phyloP scores from a whole-genome alignment of 1,140 invertebrate species.

The Papilio machaon region DNA sequence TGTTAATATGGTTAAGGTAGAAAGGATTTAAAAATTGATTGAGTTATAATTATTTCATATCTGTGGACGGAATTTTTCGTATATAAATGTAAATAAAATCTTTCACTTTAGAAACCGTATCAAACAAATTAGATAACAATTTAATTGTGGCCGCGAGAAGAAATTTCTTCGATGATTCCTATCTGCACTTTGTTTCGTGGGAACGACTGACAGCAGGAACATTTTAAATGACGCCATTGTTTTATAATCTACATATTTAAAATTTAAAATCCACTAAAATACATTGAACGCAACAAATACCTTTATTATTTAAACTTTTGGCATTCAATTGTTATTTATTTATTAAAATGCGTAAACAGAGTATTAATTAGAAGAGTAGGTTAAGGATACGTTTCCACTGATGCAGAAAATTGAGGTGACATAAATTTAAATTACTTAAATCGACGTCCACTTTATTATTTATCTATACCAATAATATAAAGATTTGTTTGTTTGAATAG shows the following conservation, averaged over 20 bases:
- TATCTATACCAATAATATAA: background rate
- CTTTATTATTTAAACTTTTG: too few relatives aligned
- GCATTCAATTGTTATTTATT: background rate
- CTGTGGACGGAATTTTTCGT: background rate
- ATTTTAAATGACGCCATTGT: background rate
- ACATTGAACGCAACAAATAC: too few relatives aligned
- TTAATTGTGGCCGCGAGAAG: constrained; percentile 8
- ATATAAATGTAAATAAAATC: background rate
- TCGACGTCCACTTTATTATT: background rate
- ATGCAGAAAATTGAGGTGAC: background rate
- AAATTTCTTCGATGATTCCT: background rate
- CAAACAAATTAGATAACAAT: constrained; percentile 9
- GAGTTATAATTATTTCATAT: too few relatives aligned
- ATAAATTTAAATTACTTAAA: background rate
- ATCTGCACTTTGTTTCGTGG: background rate
- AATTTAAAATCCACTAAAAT: background rate
- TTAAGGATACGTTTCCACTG: constrained; percentile 10
- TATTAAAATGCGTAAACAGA: background rate
- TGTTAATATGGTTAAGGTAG: too few relatives aligned
- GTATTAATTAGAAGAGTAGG: background rate
- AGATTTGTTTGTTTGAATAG: too few relatives aligned
- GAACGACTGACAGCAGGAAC: background rate
- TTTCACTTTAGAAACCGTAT: constrained; percentile 21
- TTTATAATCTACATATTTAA: constrained; percentile 15
- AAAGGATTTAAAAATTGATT: too few relatives aligned